Conservation (phyloP, 2,113 vertebrate species). For the Tragelaphus strepsiceros region DNA sequence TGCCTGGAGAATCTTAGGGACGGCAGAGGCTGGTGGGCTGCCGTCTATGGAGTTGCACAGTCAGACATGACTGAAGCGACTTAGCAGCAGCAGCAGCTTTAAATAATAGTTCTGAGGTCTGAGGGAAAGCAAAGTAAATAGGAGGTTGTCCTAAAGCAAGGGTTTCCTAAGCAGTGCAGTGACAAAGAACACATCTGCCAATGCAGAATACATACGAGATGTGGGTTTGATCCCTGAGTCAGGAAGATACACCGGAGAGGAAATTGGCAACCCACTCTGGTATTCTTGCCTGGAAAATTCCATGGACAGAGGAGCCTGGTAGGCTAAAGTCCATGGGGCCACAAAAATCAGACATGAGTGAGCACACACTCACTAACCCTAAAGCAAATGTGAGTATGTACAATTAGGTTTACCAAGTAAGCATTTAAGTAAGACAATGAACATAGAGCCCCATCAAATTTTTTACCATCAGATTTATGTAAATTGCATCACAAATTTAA, state of each 20-base stretch:
- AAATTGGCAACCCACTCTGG: not conserved
- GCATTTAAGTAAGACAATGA: not conserved
- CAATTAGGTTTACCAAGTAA: not conserved
- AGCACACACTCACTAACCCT: not conserved
- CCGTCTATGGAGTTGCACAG: too few species aligned
- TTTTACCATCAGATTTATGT: not conserved
- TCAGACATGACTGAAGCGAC: too few species aligned
- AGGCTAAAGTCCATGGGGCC: not conserved
- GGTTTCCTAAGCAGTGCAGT: not conserved
- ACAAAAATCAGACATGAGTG: not conserved
- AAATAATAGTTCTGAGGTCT: not conserved
- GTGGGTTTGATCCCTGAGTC: not conserved
- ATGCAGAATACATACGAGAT: not conserved
- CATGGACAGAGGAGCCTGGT: not conserved
- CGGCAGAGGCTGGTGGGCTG: too few species aligned
- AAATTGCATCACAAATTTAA: not conserved
- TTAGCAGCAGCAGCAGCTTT: not conserved
- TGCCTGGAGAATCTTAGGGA: too few species aligned
- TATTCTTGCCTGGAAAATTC: not conserved
- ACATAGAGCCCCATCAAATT: not conserved
- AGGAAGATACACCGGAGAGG: not conserved
- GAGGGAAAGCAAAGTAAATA: not conserved
- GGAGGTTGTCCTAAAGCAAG: not conserved
- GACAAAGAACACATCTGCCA: not conserved
- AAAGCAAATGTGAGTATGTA: not conserved